Base-by-base conservation (phyloP, 2,888 invertebrate genomes). In the Onchidella celtica region DNA sequence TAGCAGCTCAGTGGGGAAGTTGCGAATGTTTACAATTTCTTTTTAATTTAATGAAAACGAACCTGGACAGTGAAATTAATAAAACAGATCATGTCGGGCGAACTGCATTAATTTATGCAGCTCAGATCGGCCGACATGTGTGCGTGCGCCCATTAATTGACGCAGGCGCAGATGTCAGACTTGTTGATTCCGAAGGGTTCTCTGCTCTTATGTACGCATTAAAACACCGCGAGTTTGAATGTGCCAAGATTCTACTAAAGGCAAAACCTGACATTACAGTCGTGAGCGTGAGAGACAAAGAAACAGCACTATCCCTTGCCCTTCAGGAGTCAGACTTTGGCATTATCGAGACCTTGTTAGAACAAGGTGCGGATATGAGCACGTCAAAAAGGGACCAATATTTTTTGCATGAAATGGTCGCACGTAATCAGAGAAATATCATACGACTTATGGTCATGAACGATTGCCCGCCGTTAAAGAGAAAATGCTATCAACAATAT, bases 181-280 rank as follows among this genome's bases (percentile, higher is more conserved):
- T 36, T 14, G 36, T 34, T 34, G 77, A 77, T n/a, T 66, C 34
- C 24, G 55, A n/a, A 9, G 77, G 77, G 6, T 77, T 32, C 57
- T 55, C 77, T 36, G 65, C 77, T 24, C 57, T 77, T 17, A 57
- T 77, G 68, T 36, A 77, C 40, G 77, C 77, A 2, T 27, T 77
- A 24, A 47, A 77, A 24, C 40, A 65, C 3, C 32, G 57, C 0
- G 17, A 34, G 4, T 2, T 1, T 57, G 68, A 47, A 1, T 36
- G 29, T 34, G 77, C 77, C 14, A 55, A 27, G 1, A 21, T 66
- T 32, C 36, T 77, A 36, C 32, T 77, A 11, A 2, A 66, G 6
- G 34, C 24, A 2, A 55, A 24, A 24, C 24, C 47, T 0, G 11
- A 57, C 11, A 77, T 68, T 36, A n/a, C 57, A 1, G 17, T n/a